Conservation (phyloP, 2,797 vertebrate genomes). For the Fundulus diaphanus region DNA sequence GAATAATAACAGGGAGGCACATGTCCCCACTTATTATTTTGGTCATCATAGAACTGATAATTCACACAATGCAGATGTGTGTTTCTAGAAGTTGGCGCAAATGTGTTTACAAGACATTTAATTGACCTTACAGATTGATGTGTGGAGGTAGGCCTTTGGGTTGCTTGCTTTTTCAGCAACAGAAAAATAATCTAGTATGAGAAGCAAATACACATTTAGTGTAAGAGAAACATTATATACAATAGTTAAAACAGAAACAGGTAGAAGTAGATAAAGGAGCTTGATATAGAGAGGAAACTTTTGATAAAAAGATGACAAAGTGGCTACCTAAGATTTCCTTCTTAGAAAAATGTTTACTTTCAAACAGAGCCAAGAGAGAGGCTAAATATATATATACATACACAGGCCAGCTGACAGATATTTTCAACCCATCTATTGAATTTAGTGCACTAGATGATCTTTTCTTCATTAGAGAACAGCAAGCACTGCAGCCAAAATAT, state of each 20-base stretch:
- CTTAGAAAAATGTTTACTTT: background rate
- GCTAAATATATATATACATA: no score
- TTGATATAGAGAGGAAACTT: background rate
- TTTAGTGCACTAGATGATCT: no score
- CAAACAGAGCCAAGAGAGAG: background rate
- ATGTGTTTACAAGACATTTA: background rate
- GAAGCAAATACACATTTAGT: background rate
- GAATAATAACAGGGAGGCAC: background rate
- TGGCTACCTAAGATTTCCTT: background rate
- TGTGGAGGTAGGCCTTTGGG: background rate
- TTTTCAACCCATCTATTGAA: no score
- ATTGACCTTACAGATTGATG: background rate
- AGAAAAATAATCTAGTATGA: background rate
- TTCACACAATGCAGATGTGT: background rate
- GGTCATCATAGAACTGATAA: background rate
- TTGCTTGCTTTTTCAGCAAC: background rate
- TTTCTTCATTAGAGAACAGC: no score
- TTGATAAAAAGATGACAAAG: background rate
- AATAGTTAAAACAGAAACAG: background rate
- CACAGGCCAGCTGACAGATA: no score
- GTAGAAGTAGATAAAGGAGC: background rate
- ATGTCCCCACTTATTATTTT: background rate
- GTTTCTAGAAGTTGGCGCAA: background rate
- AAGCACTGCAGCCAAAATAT: no score
- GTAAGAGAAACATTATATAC: background rate